Conservation (phyloP, 2,888 invertebrate species). For the Drosophila ochracea region DNA sequence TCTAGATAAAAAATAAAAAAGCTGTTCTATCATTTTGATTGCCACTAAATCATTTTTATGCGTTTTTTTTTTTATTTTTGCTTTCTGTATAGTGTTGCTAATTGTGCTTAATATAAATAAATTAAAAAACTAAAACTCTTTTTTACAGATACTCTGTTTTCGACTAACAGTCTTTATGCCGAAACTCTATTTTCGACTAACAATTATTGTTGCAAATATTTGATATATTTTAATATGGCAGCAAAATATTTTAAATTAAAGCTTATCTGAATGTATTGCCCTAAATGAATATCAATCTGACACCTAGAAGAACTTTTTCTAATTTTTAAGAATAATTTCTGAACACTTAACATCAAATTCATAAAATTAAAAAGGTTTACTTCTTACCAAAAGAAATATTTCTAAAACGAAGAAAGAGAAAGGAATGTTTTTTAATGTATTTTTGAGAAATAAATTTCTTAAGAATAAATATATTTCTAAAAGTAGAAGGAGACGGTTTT, state of each 20-base stretch:
- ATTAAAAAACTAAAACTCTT: fast-evolving
- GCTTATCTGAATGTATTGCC: neutral
- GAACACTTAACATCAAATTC: neutral
- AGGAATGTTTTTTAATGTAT: fast-evolving
- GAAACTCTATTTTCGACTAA: too few species aligned
- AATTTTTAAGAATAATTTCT: neutral
- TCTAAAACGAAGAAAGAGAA: neutral
- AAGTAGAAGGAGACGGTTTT: neutral
- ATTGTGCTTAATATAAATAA: neutral
- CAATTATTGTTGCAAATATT: neutral
- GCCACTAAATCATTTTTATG: neutral
- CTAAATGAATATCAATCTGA: neutral
- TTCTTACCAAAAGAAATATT: neutral
- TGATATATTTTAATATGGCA: neutral
- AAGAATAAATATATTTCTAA: neutral
- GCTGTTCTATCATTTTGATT: neutral
- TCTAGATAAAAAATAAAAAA: neutral
- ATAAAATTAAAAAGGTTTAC: neutral
- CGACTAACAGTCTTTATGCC: neutral
- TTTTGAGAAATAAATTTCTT: neutral
- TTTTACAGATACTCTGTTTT: neutral
- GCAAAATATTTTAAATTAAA: neutral
- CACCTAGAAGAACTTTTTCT: neutral
- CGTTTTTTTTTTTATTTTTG: too few species aligned
- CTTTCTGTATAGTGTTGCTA: neutral